Conservation (phyloP, 2,797 vertebrate species). For the Myotis vivesi region DNA sequence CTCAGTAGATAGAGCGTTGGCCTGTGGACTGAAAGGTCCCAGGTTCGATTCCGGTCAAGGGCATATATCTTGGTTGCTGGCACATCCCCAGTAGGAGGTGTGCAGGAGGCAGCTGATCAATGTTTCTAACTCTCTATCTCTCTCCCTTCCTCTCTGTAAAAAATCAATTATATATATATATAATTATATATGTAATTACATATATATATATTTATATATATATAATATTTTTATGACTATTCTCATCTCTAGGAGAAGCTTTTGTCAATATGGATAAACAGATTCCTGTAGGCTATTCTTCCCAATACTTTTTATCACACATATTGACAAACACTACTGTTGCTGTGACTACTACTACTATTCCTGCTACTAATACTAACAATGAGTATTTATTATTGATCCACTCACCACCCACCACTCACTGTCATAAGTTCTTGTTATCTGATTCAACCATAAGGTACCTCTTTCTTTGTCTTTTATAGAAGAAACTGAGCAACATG, state of each 20-base stretch:
- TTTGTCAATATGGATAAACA: background rate
- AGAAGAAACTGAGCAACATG: background rate
- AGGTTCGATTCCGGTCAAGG: too few species aligned
- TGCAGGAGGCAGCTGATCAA: too few species aligned
- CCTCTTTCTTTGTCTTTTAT: background rate
- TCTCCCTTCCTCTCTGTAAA: too few species aligned
- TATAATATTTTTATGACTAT: background rate
- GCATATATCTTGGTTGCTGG: too few species aligned
- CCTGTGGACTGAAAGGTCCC: too few species aligned
- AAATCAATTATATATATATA: too few species aligned
- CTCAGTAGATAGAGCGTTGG: too few species aligned
- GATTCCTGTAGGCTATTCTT: background rate
- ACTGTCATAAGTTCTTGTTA: background rate
- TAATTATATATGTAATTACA: too few species aligned
- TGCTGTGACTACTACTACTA: accelerated
- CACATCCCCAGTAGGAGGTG: too few species aligned
- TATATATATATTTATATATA: too few species aligned
- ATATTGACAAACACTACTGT: background rate
- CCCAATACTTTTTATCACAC: background rate
- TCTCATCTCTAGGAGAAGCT: background rate
- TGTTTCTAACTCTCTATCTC: too few species aligned
- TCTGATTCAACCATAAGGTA: background rate
- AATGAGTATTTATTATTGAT: background rate
- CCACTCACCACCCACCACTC: accelerated
- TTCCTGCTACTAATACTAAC: background rate